Evolutionary conservation across 2,797 vertebrate species (phyloP).

Genomic region (Balearica regulorum): DNA sequence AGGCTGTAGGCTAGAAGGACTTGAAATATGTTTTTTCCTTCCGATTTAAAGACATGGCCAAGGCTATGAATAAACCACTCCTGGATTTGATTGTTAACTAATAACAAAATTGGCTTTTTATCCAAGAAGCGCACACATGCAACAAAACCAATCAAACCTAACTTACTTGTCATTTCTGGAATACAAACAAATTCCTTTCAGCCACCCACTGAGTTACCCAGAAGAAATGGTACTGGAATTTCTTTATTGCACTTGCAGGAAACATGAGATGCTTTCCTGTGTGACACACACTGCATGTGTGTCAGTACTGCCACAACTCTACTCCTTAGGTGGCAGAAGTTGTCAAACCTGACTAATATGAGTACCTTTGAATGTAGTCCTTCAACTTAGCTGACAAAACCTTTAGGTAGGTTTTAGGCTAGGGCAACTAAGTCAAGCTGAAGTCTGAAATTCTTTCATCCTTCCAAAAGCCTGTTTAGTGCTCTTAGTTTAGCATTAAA

Average conservation of each 20-base stretch:
- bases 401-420: neutral
- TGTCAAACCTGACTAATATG: neutral
- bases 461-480: neutral
- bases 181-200: neutral
- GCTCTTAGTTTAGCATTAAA: neutral
- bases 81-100: neutral
- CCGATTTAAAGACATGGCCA: neutral
- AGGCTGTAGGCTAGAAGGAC: neutral
- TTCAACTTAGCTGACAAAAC: neutral
- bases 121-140: neutral
- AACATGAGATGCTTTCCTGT: neutral
- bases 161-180: neutral
- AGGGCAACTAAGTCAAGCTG: neutral
- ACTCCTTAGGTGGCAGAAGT: neutral
- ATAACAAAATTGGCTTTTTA: neutral
- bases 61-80: neutral
- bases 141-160: neutral
- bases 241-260: neutral
- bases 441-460: neutral
- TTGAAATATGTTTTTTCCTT: neutral
- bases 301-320: neutral
- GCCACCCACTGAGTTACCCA: neutral
- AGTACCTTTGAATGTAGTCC: neutral
- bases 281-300: too few species aligned
- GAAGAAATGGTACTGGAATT: neutral